Base-by-base conservation (phyloP, 2,113 vertebrate genomes). In the Cacatua alba region DNA sequence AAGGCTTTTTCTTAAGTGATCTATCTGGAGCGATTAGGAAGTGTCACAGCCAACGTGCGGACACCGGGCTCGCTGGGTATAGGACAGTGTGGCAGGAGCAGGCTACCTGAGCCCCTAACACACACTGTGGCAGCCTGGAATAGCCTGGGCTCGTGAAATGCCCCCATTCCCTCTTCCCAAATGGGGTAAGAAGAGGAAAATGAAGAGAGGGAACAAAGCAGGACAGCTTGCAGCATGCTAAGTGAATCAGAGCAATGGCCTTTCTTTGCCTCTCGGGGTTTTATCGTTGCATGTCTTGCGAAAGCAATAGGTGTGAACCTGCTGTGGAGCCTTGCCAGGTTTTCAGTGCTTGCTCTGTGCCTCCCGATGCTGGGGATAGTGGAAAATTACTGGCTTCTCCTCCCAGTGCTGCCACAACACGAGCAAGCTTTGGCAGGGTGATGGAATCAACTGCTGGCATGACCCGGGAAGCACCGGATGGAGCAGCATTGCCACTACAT, bases 21-120 rank as follows among this genome's bases (percentile, higher is more conserved):
- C 91, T 90, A 94, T 97, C 95, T 95, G 94, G 94, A 96, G 95
- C 86, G 95, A 92, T 96, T 93, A 86, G 71, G 79, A 95, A 70
- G 68, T 90, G 91, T 77, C 94, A 81, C 52, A 86, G 88, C 43
- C 83, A 48, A 77, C 68, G 71, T 48, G 95, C 44, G 81, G 91
- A 23, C 80, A 83, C 85, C 24, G 57, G 65, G 80, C 43, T 68
- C 0, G 0, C 68, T 76, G 69, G 2, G 78, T 67, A 80, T n/a
- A 71, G 71, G 62, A 44, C 7, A 0, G 60, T 25, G 52, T 37
- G 82, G 13, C 51, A 24, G 35, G 19, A 15, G 26, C 48, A 62
- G 63, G 60, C 64, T 75, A 90, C 70, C 90, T 60, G 90, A 49
- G 60, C 23, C 43, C 35, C 67, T 20, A 24, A 10, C 10, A 1